phyloP scores from a whole-genome alignment of 2,888 invertebrate species.

The Chloroclysta siterata region DNA sequence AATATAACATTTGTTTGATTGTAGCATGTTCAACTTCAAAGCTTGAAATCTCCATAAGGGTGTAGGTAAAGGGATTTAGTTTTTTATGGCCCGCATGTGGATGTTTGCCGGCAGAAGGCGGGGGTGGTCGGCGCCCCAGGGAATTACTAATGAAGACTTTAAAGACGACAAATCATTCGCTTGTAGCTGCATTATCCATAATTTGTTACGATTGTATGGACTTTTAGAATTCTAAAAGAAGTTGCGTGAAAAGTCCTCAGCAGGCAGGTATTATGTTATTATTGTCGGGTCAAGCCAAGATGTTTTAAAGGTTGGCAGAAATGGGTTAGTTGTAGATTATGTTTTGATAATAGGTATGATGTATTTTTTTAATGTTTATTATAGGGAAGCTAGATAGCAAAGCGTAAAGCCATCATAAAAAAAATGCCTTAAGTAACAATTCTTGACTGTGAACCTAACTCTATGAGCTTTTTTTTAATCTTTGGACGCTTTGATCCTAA shows the following conservation, averaged over 20 bases:
- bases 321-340: too few species aligned
- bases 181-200: constrained; percentile 15
- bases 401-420: too few species aligned
- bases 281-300: too few species aligned
- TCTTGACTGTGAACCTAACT: too few species aligned
- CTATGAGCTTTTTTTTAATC: too few species aligned
- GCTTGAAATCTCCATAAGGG: constrained; percentile 41
- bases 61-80: constrained; percentile 49
- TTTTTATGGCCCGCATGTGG: constrained; percentile 66
- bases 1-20: constrained; percentile 26
- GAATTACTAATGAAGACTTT: constrained; percentile 46
- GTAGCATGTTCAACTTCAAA: constrained; percentile 41
- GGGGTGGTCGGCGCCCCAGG: constrained; percentile 28
- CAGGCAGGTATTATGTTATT: too few species aligned
- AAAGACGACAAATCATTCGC: constrained; percentile 34
- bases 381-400: too few species aligned
- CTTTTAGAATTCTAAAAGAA: not conserved
- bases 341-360: too few species aligned
- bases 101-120: constrained; percentile 55
- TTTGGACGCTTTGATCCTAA: too few species aligned
- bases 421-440: too few species aligned
- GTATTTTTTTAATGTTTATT: too few species aligned
- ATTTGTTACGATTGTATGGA: constrained; percentile 13
- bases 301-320: too few species aligned
- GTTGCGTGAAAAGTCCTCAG: not conserved